Conservation (phyloP, 2,797 vertebrate genomes). For the Chelidonichthys spinosus region DNA sequence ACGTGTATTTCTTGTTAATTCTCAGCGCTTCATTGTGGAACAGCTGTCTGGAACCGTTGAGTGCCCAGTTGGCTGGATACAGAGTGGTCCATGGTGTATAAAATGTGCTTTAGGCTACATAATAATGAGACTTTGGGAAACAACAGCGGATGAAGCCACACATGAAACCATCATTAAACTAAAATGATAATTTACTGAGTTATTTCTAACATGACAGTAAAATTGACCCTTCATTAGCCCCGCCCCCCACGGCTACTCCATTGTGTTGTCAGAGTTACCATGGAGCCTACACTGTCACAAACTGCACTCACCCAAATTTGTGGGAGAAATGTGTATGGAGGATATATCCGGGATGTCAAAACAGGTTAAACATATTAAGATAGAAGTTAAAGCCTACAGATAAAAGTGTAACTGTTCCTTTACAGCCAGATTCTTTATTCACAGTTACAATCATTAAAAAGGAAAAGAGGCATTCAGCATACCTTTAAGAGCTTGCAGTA, state of each 20-base stretch:
- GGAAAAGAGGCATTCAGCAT: background rate
- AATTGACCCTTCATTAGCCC: background rate
- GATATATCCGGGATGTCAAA: background rate
- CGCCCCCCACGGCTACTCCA: background rate
- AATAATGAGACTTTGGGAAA: constrained; percentile 74
- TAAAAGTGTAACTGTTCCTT: background rate
- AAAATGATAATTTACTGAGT: constrained; percentile 49
- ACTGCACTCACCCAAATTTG: background rate
- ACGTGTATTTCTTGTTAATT: constrained; percentile 54
- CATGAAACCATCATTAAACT: constrained; percentile 43
- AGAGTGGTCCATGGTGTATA: constrained; percentile 61
- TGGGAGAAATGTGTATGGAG: background rate
- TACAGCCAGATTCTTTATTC: background rate
- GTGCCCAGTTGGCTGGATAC: constrained; percentile 67
- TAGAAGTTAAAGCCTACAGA: background rate
- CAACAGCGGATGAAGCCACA: constrained; percentile 46
- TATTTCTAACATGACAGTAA: constrained; percentile 22
- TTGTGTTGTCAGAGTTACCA: background rate
- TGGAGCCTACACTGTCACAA: background rate
- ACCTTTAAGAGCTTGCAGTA: background rate
- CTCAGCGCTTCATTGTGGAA: constrained; percentile 63
- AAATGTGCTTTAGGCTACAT: constrained; percentile 70
- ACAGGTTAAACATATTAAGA: background rate
- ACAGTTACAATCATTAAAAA: background rate
- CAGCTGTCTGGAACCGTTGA: constrained; percentile 71